phyloP scores from a whole-genome alignment of 1,140 invertebrate species.

The Euwallacea fornicatus region DNA sequence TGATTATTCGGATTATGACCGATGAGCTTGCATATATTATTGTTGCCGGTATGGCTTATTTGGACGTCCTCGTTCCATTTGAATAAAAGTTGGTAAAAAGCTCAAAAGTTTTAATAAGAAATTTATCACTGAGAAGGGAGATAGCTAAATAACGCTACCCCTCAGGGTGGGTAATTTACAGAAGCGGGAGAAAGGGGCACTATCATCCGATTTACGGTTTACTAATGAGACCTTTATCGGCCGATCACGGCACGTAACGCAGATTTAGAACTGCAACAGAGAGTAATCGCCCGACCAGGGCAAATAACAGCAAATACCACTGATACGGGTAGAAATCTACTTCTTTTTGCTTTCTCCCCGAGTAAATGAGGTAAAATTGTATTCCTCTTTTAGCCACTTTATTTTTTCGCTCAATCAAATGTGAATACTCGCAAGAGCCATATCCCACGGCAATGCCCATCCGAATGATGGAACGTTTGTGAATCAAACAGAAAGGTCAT shows the following conservation, averaged over 20 bases:
- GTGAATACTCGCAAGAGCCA: neutral
- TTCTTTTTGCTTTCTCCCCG: constrained; percentile 13
- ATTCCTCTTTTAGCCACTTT: neutral
- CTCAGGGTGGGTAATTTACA: constrained; percentile 45
- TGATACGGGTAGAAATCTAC: constrained; percentile 18
- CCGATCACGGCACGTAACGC: constrained; percentile 51
- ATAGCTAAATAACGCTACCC: constrained; percentile 20
- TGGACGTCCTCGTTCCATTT: neutral
- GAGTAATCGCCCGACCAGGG: constrained; percentile 44
- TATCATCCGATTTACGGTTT: constrained; percentile 53
- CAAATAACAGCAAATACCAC: constrained; percentile 43
- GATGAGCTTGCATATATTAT: neutral
- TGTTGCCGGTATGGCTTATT: neutral
- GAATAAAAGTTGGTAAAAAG: neutral
- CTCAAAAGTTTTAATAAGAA: constrained; percentile 9
- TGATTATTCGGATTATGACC: constrained; percentile 4
- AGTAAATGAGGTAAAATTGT: neutral
- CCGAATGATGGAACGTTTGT: neutral
- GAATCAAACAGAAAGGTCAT: constrained; percentile 14
- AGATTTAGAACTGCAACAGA: constrained; percentile 52
- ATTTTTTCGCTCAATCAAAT: neutral
- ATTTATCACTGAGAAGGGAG: constrained; percentile 9
- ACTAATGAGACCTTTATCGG: constrained; percentile 53
- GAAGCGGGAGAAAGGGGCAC: constrained; percentile 43
- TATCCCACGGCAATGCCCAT: neutral